A percentile compares a stretch with the other conserved stretches of the same genome.
These are phyloP conservation scores for Cheilinus undulatus DNA, from an alignment of 2,113 vertebrate species.

Conservation along the genomic window DNA sequence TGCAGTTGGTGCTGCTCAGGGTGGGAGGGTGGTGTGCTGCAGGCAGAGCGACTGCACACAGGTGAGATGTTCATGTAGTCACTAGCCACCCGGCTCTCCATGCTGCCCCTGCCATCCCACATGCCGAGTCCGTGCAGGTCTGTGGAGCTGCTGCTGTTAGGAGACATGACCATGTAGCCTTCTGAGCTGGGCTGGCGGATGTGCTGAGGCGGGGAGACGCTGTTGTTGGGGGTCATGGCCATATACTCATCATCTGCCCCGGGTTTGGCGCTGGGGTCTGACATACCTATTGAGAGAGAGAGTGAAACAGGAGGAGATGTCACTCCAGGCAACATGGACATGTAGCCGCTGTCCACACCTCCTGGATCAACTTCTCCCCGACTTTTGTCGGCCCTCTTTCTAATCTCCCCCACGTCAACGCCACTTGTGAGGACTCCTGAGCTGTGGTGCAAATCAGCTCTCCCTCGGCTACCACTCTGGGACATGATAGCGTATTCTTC, in stretches of 20 bases:
- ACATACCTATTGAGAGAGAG: constrained; percentile 76
- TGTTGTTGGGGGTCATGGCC: constrained; percentile 84
- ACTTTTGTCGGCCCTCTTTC: constrained; percentile 71
- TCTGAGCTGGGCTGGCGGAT: constrained; percentile 76
- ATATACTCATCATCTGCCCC: constrained; percentile 83
- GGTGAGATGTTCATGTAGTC: constrained; percentile 90
- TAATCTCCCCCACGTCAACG: constrained; percentile 47
- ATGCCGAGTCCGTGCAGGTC: constrained; percentile 76
- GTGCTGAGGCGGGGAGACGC: constrained; percentile 83
- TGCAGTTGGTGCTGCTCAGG: constrained; percentile 79
- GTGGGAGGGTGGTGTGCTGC: constrained; percentile 80
- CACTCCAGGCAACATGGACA: constrained; percentile 86
- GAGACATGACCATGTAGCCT: constrained; percentile 88
- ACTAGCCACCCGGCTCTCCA: constrained; percentile 74
- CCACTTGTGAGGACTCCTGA: constrained; percentile 54
- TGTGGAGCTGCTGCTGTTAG: constrained; percentile 83
- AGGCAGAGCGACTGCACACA: constrained; percentile 79
- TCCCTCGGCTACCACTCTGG: constrained; percentile 69
- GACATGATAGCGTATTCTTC: constrained; percentile 79
- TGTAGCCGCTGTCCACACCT: constrained; percentile 79
- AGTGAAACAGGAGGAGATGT: constrained; percentile 79
- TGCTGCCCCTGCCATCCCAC: constrained; percentile 78
- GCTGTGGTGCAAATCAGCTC: constrained; percentile 63
- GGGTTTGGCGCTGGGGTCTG: constrained; percentile 64
- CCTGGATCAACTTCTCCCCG: constrained; percentile 46